A percentile compares a stretch with the other conserved stretches of the same genome.
Evolutionary conservation across 2,888 invertebrate genomes (phyloP).

Genomic region (Tetragonula carbonaria): DNA sequence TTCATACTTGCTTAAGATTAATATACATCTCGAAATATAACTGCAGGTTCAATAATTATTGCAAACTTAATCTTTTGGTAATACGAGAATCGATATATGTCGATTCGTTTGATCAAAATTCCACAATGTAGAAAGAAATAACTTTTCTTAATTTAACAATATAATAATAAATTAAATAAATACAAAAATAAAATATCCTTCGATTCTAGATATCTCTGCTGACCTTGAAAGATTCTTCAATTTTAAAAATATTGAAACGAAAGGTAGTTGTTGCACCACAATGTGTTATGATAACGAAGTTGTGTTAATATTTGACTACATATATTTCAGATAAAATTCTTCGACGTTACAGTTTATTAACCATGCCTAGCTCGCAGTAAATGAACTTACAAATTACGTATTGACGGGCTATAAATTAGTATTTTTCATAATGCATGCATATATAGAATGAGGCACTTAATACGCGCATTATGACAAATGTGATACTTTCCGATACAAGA

Average conservation of each 20-base stretch:
- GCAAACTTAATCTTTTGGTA: not conserved
- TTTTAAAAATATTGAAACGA: not conserved
- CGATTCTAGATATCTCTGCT: not conserved
- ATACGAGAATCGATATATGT: not conserved
- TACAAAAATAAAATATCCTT: not conserved
- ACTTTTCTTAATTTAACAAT: not conserved
- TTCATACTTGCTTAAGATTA: not conserved
- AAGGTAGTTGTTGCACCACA: not conserved
- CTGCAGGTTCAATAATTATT: not conserved
- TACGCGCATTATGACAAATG: not conserved
- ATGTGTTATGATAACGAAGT: not conserved
- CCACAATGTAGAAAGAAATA: not conserved
- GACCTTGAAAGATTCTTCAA: not conserved
- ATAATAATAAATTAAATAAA: not conserved
- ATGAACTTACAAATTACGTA: slow-evolving; percentile 15
- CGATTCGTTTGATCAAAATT: not conserved
- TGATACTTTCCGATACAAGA: not conserved
- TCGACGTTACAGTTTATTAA: slow-evolving; percentile 7
- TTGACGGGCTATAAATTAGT: not conserved
- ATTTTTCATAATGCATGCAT: not conserved
- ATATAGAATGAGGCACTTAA: slow-evolving; percentile 25
- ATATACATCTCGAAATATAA: not conserved
- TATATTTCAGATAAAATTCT: slow-evolving; percentile 15
- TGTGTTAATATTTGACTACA: slow-evolving; percentile 2
- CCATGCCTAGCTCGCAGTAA: not conserved